phyloP scores from a whole-genome alignment of 2,888 invertebrate genomes.

The Nineta flava region DNA sequence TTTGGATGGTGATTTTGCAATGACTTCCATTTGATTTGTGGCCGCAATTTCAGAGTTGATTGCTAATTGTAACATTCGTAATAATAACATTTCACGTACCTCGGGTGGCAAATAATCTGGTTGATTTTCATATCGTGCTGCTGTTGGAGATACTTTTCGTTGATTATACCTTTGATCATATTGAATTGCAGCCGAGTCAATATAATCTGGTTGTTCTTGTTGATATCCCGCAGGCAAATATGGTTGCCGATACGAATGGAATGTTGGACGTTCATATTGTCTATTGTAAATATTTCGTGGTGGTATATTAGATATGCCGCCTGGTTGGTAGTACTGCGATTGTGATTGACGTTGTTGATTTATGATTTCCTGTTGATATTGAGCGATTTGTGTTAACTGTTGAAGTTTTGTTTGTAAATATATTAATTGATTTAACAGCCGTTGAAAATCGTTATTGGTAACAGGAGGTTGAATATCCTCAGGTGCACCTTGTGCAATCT shows the following conservation, averaged over 20 bases:
- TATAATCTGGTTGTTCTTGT: background rate
- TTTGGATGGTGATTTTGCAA: slow-evolving; percentile 33
- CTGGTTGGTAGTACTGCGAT: slow-evolving; percentile 28
- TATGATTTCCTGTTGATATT: background rate
- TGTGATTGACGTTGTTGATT: slow-evolving; percentile 15
- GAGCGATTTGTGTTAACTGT: slow-evolving; percentile 25
- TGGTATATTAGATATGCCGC: slow-evolving; percentile 16
- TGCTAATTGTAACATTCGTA: slow-evolving; percentile 56
- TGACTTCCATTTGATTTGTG: slow-evolving; percentile 16
- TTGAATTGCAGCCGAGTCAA: slow-evolving; percentile 11
- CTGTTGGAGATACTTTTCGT: background rate
- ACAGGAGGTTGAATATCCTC: slow-evolving; percentile 49
- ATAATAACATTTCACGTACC: slow-evolving; percentile 50
- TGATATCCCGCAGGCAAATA: background rate
- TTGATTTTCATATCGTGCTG: slow-evolving; percentile 17
- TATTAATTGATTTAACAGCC: slow-evolving; percentile 46
- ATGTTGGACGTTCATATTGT: no score
- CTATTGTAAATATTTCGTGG: no score
- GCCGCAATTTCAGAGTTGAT: slow-evolving; percentile 36
- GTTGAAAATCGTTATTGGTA: slow-evolving; percentile 52
- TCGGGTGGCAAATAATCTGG: slow-evolving; percentile 45
- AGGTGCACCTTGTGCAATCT: slow-evolving; percentile 33
- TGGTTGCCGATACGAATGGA: no score
- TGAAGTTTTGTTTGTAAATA: slow-evolving; percentile 44
- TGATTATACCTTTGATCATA: slow-evolving; percentile 24